phyloP scores from a whole-genome alignment of 2,888 invertebrate genomes.

The Ectemnius lituratus region DNA sequence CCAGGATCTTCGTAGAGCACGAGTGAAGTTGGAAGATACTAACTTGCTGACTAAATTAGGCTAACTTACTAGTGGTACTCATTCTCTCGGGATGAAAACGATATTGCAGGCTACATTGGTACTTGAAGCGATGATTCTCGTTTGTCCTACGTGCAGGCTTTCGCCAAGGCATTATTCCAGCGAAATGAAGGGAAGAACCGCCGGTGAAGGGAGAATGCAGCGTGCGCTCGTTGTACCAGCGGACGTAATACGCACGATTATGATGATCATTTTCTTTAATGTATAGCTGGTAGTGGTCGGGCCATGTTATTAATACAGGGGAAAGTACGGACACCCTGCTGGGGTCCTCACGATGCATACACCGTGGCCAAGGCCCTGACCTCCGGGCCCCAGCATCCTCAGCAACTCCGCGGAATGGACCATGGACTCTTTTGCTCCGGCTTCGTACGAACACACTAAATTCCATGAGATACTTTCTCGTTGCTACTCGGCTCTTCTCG shows the following conservation, averaged over 20 bases:
- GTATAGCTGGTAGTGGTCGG: constrained; percentile 61
- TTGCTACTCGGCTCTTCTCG: constrained; percentile 24
- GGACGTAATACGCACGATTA: constrained; percentile 68
- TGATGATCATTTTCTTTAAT: constrained; percentile 68
- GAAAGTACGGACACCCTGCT: constrained; percentile 69
- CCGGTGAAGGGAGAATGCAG: constrained; percentile 31
- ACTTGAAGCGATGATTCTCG: background rate
- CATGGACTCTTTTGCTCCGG: constrained; percentile 40
- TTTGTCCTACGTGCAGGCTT: background rate
- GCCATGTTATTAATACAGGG: constrained; percentile 67
- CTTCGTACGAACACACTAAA: constrained; percentile 28
- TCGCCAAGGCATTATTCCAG: constrained; percentile 3
- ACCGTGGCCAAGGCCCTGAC: constrained; percentile 67
- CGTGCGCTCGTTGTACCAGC: constrained; percentile 38
- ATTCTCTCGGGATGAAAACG: no score
- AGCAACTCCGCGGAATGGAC: constrained; percentile 40
- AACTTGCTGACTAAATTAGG: no score
- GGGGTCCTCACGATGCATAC: constrained; percentile 68
- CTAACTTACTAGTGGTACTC: constrained; percentile 1
- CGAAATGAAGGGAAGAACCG: constrained; percentile 29
- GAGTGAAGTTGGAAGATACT: no score
- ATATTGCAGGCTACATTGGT: no score
- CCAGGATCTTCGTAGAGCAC: no score
- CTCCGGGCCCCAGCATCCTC: constrained; percentile 55
- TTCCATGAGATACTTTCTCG: constrained; percentile 32